A percentile compares a stretch with the other conserved stretches of the same genome.
phyloP scores from a whole-genome alignment of 2,113 vertebrate species.

The Neolamprologus cancellatus region DNA sequence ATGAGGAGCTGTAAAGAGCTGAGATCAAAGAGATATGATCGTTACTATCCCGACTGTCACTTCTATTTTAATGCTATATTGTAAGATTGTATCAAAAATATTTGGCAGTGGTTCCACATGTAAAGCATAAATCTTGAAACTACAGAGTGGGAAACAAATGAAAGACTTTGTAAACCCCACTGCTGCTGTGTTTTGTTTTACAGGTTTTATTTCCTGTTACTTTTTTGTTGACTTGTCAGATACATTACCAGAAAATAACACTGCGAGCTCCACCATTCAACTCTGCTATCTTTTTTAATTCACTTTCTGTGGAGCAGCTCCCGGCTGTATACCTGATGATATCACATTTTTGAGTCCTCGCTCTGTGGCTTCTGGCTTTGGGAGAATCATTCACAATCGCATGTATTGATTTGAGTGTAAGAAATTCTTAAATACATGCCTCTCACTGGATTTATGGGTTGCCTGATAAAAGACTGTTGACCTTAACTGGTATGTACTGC shows the following conservation, averaged over 20 bases:
- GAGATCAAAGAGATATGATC: not conserved
- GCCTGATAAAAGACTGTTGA: not conserved
- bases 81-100: not conserved
- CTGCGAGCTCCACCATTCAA: not conserved
- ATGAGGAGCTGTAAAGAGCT: not conserved
- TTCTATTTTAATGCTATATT: not conserved
- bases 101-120: not conserved
- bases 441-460: not conserved
- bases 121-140: not conserved
- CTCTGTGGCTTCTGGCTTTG: not conserved
- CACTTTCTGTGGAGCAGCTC: not conserved
- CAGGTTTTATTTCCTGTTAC: not conserved
- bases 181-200: not conserved
- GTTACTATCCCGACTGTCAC: accelerated
- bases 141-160: not conserved
- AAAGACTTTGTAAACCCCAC: not conserved
- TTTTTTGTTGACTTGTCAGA: not conserved
- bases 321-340: not conserved
- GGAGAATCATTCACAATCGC: not conserved
- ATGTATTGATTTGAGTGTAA: not conserved
- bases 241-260: not conserved
- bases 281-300: not conserved
- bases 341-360: not conserved
- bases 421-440: not conserved
- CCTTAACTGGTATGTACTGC: not conserved